These are phyloP conservation scores for Pteronotus mesoamericanus DNA, from an alignment of 2,797 vertebrate genomes.

Conservation along the genomic window DNA sequence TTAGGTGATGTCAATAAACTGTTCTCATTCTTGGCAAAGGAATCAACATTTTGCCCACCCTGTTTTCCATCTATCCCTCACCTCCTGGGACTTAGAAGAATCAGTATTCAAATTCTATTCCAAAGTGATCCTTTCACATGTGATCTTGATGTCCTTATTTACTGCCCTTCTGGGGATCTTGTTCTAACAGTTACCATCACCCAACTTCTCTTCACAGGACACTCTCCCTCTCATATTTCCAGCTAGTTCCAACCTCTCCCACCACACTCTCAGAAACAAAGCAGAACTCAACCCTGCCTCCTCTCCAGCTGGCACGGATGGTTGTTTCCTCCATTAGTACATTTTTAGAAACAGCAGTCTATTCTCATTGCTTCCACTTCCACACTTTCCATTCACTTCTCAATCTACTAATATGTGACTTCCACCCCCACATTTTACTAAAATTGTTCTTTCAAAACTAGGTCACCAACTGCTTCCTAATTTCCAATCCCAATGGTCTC, in stretches of 20 bases:
- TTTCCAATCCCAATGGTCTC: conserved; percentile 21
- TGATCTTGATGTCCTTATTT: too few relatives aligned
- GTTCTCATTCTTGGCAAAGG: neutral
- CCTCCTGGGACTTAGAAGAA: neutral
- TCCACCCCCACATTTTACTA: conserved; percentile 43
- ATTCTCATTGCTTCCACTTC: neutral
- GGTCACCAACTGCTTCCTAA: conserved; percentile 65
- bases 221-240: neutral
- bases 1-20: neutral
- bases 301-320: neutral
- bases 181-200: neutral
- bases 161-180: neutral
- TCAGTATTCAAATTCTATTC: neutral
- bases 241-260: neutral
- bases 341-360: conserved; percentile 27
- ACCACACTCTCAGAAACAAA: neutral
- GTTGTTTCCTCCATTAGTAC: neutral
- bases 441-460: conserved; percentile 60
- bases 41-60: neutral
- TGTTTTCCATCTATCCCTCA: neutral
- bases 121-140: neutral
- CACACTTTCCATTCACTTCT: conserved; percentile 55
- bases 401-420: conserved; percentile 50
- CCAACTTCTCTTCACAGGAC: neutral
- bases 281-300: neutral